phyloP scores from a whole-genome alignment of 2,797 vertebrate species.

The Trematomus bernacchii region DNA sequence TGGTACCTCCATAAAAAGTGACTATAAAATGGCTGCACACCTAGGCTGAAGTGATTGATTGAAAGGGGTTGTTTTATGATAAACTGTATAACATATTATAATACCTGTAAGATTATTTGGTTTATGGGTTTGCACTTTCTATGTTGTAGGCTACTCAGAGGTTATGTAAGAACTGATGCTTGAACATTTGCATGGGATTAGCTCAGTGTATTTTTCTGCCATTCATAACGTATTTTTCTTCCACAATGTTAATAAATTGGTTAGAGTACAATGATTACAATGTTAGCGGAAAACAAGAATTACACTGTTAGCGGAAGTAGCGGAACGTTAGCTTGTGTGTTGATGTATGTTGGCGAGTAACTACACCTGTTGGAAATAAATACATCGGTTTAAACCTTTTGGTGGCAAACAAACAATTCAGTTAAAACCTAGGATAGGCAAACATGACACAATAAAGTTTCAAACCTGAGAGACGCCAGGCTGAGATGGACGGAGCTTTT shows the following conservation, averaged over 20 bases:
- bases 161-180: background rate
- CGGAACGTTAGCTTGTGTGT: background rate
- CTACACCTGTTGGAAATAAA: conserved; percentile 4
- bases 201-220: background rate
- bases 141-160: background rate
- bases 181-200: background rate
- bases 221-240: no score
- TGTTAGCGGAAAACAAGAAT: no score
- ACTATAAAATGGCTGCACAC: background rate
- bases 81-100: background rate
- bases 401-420: fast-evolving
- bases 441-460: background rate
- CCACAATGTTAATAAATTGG: no score
- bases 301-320: background rate
- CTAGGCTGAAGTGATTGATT: background rate
- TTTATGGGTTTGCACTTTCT: background rate
- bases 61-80: background rate
- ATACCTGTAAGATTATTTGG: background rate
- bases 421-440: background rate
- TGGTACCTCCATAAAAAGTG: background rate
- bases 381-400: background rate
- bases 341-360: background rate
- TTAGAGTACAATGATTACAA: no score
- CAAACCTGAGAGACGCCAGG: conserved; percentile 51
- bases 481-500: conserved; percentile 20